Evolutionary conservation across 2,113 vertebrate genomes (phyloP).

Genomic region (Proterorhinus semilunaris): DNA sequence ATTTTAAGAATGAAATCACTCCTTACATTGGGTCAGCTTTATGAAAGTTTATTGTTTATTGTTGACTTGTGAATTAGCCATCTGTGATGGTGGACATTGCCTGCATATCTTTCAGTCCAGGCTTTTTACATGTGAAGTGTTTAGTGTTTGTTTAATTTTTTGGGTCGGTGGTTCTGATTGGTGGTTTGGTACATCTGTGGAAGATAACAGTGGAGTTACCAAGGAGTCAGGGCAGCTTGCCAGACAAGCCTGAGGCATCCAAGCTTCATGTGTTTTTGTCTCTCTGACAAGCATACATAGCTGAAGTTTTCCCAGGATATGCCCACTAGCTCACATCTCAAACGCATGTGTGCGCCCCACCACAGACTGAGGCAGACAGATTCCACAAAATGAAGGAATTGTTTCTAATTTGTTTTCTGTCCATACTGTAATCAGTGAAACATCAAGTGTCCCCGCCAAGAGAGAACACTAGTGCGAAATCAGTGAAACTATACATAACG

Average conservation of each 20-base stretch:
- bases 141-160: constrained; percentile 57
- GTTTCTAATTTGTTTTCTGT: constrained; percentile 63
- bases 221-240: constrained; percentile 72
- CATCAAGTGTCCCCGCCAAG: constrained; percentile 56
- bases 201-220: constrained; percentile 77
- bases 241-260: constrained; percentile 62
- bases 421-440: constrained; percentile 52
- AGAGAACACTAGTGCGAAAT: constrained; percentile 55
- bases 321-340: constrained; percentile 68
- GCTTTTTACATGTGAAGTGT: constrained; percentile 63
- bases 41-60: constrained; percentile 43
- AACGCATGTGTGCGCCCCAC: constrained; percentile 66
- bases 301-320: constrained; percentile 52
- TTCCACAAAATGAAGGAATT: constrained; percentile 60
- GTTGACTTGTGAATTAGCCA: constrained; percentile 65
- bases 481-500: constrained; percentile 47
- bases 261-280: constrained; percentile 51
- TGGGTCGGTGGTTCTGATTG: constrained; percentile 65
- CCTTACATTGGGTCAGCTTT: constrained; percentile 41
- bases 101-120: constrained; percentile 67
- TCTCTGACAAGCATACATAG: constrained; percentile 49
- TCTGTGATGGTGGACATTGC: constrained; percentile 73
- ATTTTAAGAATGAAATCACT: constrained; percentile 34
- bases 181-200: constrained; percentile 79
- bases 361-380: constrained; percentile 62